These are phyloP conservation scores for Rapana venosa DNA, from an alignment of 2,888 invertebrate genomes.

Conservation along the genomic window DNA sequence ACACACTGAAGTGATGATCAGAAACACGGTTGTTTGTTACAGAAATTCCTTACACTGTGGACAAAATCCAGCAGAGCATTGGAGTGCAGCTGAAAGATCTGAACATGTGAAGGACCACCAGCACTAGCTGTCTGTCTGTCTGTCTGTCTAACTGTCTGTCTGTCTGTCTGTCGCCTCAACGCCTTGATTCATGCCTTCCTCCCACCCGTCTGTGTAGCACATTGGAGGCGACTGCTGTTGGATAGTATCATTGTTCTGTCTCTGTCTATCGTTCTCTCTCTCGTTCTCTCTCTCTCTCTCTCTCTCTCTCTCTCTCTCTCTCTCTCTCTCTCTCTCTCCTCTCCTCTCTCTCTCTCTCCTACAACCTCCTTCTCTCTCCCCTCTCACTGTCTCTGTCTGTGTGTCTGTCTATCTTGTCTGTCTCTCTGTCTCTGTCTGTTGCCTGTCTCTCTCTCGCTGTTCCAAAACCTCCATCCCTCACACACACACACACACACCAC, in stretches of 20 bases:
- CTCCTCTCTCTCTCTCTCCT: background rate
- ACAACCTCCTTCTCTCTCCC: background rate
- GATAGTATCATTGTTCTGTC: too few species aligned
- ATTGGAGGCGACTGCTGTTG: background rate
- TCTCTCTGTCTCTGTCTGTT: background rate
- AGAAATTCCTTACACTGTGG: conserved; percentile 52
- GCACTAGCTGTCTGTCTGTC: background rate
- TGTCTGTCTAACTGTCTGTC: background rate
- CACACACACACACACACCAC: conserved; percentile 5
- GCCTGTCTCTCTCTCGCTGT: background rate
- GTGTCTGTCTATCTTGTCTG: background rate
- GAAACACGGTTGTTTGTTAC: conserved; percentile 23
- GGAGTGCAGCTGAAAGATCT: conserved; percentile 45
- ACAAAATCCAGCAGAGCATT: conserved; percentile 50
- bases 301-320: background rate
- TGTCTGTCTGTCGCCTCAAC: background rate
- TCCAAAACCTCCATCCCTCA: too few species aligned
- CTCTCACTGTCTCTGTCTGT: background rate
- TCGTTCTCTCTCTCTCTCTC: background rate
- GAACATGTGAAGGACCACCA: background rate
- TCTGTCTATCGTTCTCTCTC: background rate
- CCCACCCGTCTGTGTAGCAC: background rate
- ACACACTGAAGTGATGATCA: background rate
- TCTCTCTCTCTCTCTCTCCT: background rate
- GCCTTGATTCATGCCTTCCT: background rate